phyloP scores from a whole-genome alignment of 2,888 invertebrate genomes.

The Stenolophus ochropezus region DNA sequence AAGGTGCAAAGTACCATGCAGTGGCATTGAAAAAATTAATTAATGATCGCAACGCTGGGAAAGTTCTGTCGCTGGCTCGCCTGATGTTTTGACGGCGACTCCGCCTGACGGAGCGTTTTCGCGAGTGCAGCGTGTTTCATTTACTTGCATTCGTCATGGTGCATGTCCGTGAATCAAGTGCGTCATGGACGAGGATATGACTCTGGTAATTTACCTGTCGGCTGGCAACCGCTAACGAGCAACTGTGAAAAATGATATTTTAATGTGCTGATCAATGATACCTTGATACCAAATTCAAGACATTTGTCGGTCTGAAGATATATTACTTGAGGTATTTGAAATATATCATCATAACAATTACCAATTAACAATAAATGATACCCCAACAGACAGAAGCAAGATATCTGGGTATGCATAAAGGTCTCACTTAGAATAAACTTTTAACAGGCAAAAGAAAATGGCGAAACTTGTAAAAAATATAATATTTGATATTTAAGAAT shows the following conservation, averaged over 20 bases:
- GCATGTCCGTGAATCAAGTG: background rate
- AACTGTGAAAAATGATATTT: background rate
- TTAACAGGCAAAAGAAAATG: no score
- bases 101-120: background rate
- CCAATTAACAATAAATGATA: no score
- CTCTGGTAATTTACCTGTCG: background rate
- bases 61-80: background rate
- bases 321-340: no score
- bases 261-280: background rate
- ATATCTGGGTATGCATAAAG: no score
- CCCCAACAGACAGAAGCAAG: no score
- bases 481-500: no score
- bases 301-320: background rate
- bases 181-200: background rate
- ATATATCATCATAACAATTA: no score
- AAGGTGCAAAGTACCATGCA: background rate
- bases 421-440: no score
- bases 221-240: background rate
- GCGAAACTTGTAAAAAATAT: no score
- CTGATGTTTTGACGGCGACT: background rate
- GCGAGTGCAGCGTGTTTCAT: background rate
- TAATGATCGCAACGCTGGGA: background rate
- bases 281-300: background rate
- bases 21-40: conserved; percentile 1
- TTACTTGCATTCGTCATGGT: conserved; percentile 14